Evolutionary conservation across 2,113 vertebrate genomes (phyloP), one percentile per base, ranked within the genome.

Genomic region (Riparia riparia): DNA sequence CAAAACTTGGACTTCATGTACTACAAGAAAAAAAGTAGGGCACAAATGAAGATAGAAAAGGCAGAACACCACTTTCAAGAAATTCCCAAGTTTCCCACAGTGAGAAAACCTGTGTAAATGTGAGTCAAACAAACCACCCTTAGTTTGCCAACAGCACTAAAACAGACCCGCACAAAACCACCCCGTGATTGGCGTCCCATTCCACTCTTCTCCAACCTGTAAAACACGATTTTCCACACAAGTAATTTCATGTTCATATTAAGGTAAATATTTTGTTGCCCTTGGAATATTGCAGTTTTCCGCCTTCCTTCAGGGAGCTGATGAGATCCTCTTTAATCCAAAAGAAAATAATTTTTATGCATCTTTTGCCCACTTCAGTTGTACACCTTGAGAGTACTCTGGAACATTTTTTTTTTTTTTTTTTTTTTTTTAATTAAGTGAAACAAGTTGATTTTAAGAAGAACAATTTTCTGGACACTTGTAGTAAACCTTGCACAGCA

Each of bases 401-500:
- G 39, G 21, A 31, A 37, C 37, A 9, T 37, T 39, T 1, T 65
- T 39, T 37, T 37, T 39, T 1, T 65, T 39, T 12, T 3, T 17
- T 4, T 21, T 73, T 9, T n/a, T 53, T 31, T 50, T 51, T 57
- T 53, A 25, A 19, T 9, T 37, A 37, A 32, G 20, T 22, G 7
- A 93, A 89, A 78, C 6, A 41, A 45, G 11, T 44, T 56, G 24
- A 68, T 85, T 63, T 90, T 63, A 69, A 65, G 58, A 49, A 53
- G 37, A 22, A 68, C 18, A 28, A 37, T 51, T 65, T 60, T 24
- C 29, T 31, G 26, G 44, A 14, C 26, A 14, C 37, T 49, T 61
- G 14, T 8, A 69, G 63, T 28, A 41, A 85, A 39, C 6, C 31
- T n/a, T 4, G 1, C 17, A 29, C 14, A 85, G 31, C 0, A 0